phyloP scores from a whole-genome alignment of 2,113 vertebrate species.

The Synchiropus splendidus region DNA sequence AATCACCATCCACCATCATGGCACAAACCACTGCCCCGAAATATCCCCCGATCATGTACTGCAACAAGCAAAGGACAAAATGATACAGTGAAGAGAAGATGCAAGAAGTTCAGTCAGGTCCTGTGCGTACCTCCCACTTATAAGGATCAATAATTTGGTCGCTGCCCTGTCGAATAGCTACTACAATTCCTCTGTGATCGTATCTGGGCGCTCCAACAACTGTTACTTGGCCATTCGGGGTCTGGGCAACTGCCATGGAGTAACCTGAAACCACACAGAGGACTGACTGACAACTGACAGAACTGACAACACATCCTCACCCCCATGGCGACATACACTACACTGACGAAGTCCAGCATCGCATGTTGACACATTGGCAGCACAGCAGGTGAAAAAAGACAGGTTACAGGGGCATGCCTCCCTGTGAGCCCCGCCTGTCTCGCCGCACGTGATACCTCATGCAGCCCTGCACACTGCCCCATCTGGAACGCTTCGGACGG shows the following conservation, averaged over 20 bases:
- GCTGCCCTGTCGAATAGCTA: accelerated
- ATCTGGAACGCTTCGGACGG: too few species aligned
- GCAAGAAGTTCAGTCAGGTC: neutral
- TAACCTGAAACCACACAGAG: constrained; percentile 47
- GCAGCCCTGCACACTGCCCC: too few species aligned
- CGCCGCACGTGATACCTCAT: too few species aligned
- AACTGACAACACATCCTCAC: too few species aligned
- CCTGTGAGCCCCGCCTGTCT: too few species aligned
- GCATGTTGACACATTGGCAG: too few species aligned
- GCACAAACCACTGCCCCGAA: constrained; percentile 75
- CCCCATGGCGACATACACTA: too few species aligned
- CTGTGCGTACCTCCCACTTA: constrained; percentile 28
- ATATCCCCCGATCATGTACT: constrained; percentile 72
- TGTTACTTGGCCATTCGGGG: accelerated
- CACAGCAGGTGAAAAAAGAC: too few species aligned
- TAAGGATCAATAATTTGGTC: constrained; percentile 16
- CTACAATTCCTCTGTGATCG: constrained; percentile 44
- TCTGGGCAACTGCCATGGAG: constrained; percentile 44
- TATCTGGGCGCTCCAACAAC: constrained; percentile 61
- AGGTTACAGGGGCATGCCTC: too few species aligned
- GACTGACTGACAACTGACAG: too few species aligned
- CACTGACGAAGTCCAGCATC: too few species aligned
- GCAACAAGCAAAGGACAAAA: neutral
- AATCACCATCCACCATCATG: constrained; percentile 56
- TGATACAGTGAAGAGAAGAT: too few species aligned